Conservation (phyloP, 2,797 vertebrate genomes). For the Liparis tanakae region DNA sequence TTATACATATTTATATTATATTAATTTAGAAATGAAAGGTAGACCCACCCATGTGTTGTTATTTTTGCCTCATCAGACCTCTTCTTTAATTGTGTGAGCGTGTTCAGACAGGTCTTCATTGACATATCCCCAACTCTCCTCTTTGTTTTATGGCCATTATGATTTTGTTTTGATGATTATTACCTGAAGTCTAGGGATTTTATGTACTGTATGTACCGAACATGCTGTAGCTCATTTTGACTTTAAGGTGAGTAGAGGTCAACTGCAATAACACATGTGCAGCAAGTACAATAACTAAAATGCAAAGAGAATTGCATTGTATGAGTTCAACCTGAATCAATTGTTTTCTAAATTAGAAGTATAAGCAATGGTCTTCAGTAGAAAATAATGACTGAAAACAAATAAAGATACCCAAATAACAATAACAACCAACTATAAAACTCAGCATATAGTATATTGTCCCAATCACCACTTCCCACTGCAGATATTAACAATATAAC, state of each 20-base stretch:
- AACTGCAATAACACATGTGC: neutral
- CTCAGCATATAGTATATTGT: neutral
- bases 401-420: too few relatives aligned
- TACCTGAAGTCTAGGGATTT: neutral
- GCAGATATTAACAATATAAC: neutral
- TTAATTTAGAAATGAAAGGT: neutral
- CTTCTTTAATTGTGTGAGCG: neutral
- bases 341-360: neutral
- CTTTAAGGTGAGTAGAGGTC: constrained; percentile 8
- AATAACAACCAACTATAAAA: neutral
- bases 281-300: neutral
- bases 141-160: neutral
- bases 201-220: neutral
- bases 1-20: neutral
- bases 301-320: neutral
- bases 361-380: neutral
- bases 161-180: neutral
- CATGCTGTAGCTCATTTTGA: neutral
- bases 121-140: neutral
- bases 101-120: neutral
- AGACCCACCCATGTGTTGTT: neutral
- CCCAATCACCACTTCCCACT: neutral
- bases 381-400: too few relatives aligned
- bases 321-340: neutral
- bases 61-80: neutral